Evolutionary conservation across 2,888 invertebrate species (phyloP).

Genomic region (Rotaria macrura): DNA sequence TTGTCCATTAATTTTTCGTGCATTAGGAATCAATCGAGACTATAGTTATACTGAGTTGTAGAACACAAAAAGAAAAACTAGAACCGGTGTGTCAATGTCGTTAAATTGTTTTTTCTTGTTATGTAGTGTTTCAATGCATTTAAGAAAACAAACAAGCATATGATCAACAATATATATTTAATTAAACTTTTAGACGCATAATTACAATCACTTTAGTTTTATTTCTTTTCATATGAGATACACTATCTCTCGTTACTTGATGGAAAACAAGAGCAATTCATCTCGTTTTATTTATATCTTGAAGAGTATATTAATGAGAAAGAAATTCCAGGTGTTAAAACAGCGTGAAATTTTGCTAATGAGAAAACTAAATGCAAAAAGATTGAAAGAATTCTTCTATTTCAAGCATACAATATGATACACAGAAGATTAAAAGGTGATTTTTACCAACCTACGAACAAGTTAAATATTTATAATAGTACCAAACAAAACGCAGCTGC

Average conservation of each 20-base stretch:
- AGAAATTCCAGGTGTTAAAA: neutral
- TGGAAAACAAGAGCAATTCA: neutral
- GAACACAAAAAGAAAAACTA: conserved; percentile 36
- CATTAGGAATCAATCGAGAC: conserved; percentile 66
- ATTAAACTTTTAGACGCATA: neutral
- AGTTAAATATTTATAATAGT: neutral
- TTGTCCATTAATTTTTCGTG: conserved; percentile 66
- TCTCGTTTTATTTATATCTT: neutral
- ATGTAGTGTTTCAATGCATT: neutral
- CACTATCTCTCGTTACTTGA: neutral
- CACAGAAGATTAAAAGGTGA: too few relatives aligned
- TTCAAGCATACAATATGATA: neutral
- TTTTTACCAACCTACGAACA: too few relatives aligned
- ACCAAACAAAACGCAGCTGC: neutral
- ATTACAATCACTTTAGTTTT: neutral
- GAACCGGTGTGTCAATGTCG: neutral
- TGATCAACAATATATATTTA: neutral
- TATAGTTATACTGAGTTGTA: conserved; percentile 75
- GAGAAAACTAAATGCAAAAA: neutral
- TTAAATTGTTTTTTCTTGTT: neutral
- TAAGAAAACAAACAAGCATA: neutral
- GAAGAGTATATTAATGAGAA: neutral
- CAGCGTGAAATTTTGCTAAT: neutral
- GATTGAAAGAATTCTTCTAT: neutral
- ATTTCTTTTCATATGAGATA: neutral